Conservation (phyloP, 1,140 invertebrate genomes). For the Camponotus vicinus region DNA sequence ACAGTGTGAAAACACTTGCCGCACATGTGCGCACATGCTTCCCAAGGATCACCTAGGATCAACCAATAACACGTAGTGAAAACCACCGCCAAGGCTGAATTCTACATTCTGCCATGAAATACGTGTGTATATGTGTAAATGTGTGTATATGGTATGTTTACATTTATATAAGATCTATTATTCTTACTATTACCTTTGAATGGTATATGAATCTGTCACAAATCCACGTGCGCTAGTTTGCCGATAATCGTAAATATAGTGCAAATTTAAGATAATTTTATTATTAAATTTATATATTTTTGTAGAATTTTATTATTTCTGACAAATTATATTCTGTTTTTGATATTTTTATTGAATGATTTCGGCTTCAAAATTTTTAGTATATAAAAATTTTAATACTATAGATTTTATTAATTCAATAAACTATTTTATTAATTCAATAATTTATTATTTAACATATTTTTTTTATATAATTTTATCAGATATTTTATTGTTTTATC, state of each 20-base stretch:
- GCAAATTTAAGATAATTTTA: background rate
- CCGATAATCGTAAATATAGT: background rate
- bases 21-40: background rate
- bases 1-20: constrained; percentile 8
- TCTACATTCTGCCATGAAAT: background rate
- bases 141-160: too few species aligned
- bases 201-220: background rate
- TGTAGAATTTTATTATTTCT: background rate
- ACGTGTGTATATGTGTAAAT: too few species aligned
- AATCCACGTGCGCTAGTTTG: background rate
- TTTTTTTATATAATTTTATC: background rate
- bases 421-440: background rate
- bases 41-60: too few species aligned
- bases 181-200: constrained; percentile 4
- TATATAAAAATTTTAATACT: too few species aligned
- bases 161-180: background rate
- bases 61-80: too few species aligned
- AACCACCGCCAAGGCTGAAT: too few species aligned
- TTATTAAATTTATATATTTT: background rate
- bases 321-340: too few species aligned
- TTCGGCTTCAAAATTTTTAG: too few species aligned
- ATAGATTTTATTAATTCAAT: too few species aligned
- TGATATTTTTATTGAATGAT: too few species aligned
- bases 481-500: background rate
- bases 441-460: background rate